Percentiles rank a stretch among this genome's conserved stretches.
These are phyloP conservation scores for Tenthredo scrophulariae DNA, from an alignment of 2,888 invertebrate genomes.

Conservation along the genomic window DNA sequence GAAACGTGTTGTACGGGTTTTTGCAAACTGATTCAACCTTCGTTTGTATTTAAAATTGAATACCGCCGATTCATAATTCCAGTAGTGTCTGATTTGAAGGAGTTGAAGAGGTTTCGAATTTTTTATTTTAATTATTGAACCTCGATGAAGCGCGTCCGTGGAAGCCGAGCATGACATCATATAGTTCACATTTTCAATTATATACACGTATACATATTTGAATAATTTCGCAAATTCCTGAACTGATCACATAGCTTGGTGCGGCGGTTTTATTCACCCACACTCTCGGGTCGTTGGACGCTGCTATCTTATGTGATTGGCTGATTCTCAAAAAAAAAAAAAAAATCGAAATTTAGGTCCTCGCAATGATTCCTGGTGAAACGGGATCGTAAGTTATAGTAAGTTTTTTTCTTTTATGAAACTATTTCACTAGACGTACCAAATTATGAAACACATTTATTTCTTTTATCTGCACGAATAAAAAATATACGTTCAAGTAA, in stretches of 20 bases:
- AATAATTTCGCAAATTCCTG: neutral
- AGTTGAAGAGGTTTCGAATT: neutral
- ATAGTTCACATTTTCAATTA: neutral
- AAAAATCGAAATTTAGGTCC: too few species aligned
- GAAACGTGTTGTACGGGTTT: neutral
- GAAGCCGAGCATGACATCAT: constrained; percentile 11
- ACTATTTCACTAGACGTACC: too few species aligned
- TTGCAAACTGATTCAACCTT: neutral
- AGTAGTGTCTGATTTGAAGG: neutral
- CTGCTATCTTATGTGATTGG: neutral
- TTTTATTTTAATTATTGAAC: constrained; percentile 5
- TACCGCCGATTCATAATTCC: neutral
- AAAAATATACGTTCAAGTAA: too few species aligned
- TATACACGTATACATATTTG: neutral
- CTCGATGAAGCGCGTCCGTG: neutral
- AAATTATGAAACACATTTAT: too few species aligned
- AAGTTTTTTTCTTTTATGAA: too few species aligned
- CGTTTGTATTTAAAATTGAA: neutral
- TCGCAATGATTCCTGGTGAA: too few species aligned
- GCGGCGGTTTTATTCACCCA: neutral
- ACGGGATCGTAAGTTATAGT: too few species aligned
- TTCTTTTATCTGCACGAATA: too few species aligned
- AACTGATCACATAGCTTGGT: neutral
- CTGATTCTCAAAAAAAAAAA: too few species aligned
- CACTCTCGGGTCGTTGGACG: constrained; percentile 44